These are phyloP conservation scores for Euproctis similis DNA, from an alignment of 2,888 invertebrate genomes.

Conservation along the genomic window DNA sequence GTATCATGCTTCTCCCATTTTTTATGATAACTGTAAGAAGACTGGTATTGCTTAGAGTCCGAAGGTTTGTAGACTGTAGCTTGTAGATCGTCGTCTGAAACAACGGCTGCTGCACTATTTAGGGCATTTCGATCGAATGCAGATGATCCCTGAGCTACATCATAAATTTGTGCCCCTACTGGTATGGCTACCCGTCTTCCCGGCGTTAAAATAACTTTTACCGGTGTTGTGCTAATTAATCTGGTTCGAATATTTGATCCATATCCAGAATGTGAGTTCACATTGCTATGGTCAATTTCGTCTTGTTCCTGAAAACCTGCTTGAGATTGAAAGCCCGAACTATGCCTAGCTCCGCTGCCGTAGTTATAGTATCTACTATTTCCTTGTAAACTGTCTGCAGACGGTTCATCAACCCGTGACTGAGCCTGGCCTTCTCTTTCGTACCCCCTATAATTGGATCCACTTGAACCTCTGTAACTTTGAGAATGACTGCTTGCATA, in stretches of 20 bases:
- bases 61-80: slow-evolving; percentile 26
- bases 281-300: slow-evolving; percentile 23
- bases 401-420: slow-evolving; percentile 24
- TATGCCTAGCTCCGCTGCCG: slow-evolving; percentile 24
- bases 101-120: slow-evolving; percentile 42
- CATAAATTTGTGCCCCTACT: slow-evolving; percentile 40
- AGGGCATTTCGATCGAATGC: slow-evolving; percentile 37
- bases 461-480: slow-evolving; percentile 16
- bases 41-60: slow-evolving; percentile 50
- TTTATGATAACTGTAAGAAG: slow-evolving; percentile 59
- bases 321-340: slow-evolving; percentile 34
- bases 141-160: slow-evolving; percentile 27
- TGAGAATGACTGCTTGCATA: slow-evolving; percentile 30
- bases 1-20: slow-evolving; percentile 64
- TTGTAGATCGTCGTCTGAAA: slow-evolving; percentile 27
- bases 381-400: slow-evolving; percentile 28
- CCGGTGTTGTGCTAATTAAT: slow-evolving; percentile 38
- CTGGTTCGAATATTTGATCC: slow-evolving; percentile 31
- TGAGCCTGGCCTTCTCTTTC: slow-evolving; percentile 4
- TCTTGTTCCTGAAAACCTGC: slow-evolving; percentile 34
- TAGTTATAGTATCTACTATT: slow-evolving; percentile 27
- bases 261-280: slow-evolving; percentile 27
- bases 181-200: slow-evolving; percentile 50
- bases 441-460: slow-evolving; percentile 17
- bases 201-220: slow-evolving; percentile 48